Base-by-base conservation (phyloP, 2,888 invertebrate species). In the Bombylius major region DNA sequence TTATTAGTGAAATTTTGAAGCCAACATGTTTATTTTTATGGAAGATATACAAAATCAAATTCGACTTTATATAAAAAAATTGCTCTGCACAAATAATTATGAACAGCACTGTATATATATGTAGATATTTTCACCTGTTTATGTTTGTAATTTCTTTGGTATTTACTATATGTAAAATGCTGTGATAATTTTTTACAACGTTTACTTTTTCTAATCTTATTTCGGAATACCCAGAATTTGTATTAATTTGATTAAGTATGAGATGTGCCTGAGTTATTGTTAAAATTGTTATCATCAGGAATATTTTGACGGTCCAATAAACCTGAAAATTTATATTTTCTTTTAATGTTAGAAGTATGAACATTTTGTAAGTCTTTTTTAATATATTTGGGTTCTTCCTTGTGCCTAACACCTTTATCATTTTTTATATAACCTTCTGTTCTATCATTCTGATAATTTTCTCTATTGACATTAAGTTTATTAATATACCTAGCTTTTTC, bases 381-480 rank as follows among this genome's bases (percentile, higher is more conserved):
- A 42, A 48, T 42, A 4, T 14, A 48, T 53, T 53, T 53, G 3
- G 48, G 52, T 46, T 46, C n/a, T 46, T 46, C 52, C 14, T 52
- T 52, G 46, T 45, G 33, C 9, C 46, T 52, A 34, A 52, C 33
- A n/a, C 52, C 46, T 49, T 49, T 49, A 8, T 49, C 6, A 12
- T 49, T 49, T 32, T 47, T 53, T 14, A 53, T 51, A 14, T 52
- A 52, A 52, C 47, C 47, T 47, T 14, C 36, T 14, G n/a, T n/a
- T 34, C 53, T 53, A 12, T 53, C 33, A 6, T 53, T 47, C 1
- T 8, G 3, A 12, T 53, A 53, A 44, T 53, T 47, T 45, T 53
- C 53, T 47, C 53, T 47, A 36, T 36, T 47, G 33, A 23, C 23
- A 33, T 53, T 53, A 12, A n/a, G 34, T 23, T 53, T 47, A 14